A percentile compares a stretch with the other conserved stretches of the same genome.
phyloP scores from a whole-genome alignment of 2,888 invertebrate genomes.

The Tiliacea citrago region DNA sequence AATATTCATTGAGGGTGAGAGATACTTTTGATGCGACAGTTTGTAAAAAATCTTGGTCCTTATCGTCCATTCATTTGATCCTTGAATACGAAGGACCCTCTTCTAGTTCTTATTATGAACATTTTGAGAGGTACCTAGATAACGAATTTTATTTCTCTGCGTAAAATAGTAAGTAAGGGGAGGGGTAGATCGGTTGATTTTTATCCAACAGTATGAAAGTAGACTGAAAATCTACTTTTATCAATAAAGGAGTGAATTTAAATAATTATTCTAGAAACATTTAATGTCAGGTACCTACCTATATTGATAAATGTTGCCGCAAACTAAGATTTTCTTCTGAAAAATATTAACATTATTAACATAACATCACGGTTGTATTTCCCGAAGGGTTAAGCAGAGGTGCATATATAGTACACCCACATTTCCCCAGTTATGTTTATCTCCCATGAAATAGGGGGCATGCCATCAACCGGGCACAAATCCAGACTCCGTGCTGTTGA shows the following conservation, averaged over 20 bases:
- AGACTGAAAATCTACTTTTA: no score
- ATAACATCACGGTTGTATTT: not conserved
- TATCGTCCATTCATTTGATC: not conserved
- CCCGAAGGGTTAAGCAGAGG: no score
- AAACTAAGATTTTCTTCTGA: not conserved
- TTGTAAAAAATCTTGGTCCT: slow-evolving; percentile 14
- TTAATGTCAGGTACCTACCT: not conserved
- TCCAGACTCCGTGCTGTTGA: no score
- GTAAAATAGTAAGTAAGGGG: no score
- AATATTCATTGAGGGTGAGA: slow-evolving; percentile 63
- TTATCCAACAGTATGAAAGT: not conserved
- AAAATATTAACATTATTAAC: not conserved
- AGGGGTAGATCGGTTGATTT: not conserved
- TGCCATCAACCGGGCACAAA: no score
- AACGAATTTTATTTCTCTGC: not conserved
- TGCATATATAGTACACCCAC: no score
- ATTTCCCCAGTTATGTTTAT: no score
- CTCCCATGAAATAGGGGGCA: no score
- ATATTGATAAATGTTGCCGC: not conserved
- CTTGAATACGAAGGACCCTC: not conserved
- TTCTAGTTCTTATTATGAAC: not conserved
- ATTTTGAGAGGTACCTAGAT: not conserved
- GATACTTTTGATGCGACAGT: slow-evolving; percentile 5
- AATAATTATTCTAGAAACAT: not conserved
- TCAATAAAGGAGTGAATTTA: not conserved